Conservation (phyloP, 1,140 invertebrate species). For the Bicyclus anynana region DNA sequence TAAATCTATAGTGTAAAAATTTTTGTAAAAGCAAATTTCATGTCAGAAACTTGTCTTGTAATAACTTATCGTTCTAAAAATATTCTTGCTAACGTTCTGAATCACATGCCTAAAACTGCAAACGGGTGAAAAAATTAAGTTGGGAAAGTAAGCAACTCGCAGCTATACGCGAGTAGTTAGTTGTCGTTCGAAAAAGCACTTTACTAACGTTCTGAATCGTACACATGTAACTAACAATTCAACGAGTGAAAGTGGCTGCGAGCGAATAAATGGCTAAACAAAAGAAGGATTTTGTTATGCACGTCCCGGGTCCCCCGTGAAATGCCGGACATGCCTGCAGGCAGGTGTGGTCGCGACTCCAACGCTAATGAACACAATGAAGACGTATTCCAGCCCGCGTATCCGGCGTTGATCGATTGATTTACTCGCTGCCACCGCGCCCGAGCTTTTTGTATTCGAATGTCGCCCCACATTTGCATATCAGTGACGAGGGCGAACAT, state of each 20-base stretch:
- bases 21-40: no score
- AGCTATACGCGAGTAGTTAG: no score
- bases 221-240: neutral
- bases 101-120: no score
- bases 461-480: conserved; percentile 70
- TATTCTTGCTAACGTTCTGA: no score
- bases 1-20: no score
- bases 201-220: neutral
- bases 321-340: conserved; percentile 56
- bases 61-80: no score
- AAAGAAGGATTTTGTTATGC: conserved; percentile 20
- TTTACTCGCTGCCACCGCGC: conserved; percentile 73
- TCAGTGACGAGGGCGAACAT: conserved; percentile 43
- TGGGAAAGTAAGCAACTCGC: no score
- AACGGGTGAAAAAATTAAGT: no score
- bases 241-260: conserved; percentile 12
- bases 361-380: conserved; percentile 75
- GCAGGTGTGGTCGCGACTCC: conserved; percentile 61
- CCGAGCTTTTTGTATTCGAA: conserved; percentile 74
- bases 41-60: no score
- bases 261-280: conserved; percentile 19
- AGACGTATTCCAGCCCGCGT: conserved; percentile 68
- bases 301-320: conserved; percentile 28
- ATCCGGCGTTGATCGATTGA: conserved; percentile 76
- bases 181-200: neutral